Evolutionary conservation across 2,888 invertebrate genomes (phyloP).

Genomic region (Drosophila nr. medialis): DNA sequence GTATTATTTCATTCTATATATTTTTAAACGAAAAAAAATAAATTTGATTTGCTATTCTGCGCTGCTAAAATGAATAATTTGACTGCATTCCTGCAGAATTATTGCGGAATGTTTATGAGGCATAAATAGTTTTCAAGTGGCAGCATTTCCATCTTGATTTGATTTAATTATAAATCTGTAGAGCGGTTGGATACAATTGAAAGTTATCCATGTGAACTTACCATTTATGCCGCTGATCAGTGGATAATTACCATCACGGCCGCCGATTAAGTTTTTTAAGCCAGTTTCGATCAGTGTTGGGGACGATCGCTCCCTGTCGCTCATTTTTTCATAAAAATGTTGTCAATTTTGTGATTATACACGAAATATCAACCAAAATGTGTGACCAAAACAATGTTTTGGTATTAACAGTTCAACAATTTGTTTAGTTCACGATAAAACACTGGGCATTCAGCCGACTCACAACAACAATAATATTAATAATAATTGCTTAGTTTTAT

Average conservation of each 20-base stretch:
- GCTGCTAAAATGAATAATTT: not conserved
- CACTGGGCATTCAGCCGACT: slow-evolving; percentile 44
- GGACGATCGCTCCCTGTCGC: slow-evolving; percentile 95
- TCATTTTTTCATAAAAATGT: slow-evolving; percentile 87
- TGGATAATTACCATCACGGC: slow-evolving; percentile 92
- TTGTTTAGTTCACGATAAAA: slow-evolving; percentile 24
- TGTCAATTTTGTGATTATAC: slow-evolving; percentile 79
- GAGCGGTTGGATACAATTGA: not conserved
- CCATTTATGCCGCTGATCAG: slow-evolving; percentile 91
- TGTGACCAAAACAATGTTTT: slow-evolving; percentile 37
- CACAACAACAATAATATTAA: slow-evolving; percentile 41
- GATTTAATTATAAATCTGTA: not conserved
- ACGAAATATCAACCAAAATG: slow-evolving; percentile 67
- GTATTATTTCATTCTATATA: no score
- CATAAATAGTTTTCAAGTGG: slow-evolving; percentile 4
- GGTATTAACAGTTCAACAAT: slow-evolving; percentile 14
- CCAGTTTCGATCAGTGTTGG: slow-evolving; percentile 95
- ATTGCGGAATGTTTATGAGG: not conserved
- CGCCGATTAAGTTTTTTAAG: slow-evolving; percentile 91
- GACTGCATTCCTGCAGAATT: not conserved
- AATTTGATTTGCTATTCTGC: not conserved
- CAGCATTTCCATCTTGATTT: not conserved
- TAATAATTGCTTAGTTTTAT: slow-evolving; percentile 43
- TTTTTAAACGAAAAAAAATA: not conserved
- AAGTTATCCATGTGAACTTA: slow-evolving; percentile 66